Base-by-base conservation (phyloP, 2,888 invertebrate species). In the Camponotus fellah region DNA sequence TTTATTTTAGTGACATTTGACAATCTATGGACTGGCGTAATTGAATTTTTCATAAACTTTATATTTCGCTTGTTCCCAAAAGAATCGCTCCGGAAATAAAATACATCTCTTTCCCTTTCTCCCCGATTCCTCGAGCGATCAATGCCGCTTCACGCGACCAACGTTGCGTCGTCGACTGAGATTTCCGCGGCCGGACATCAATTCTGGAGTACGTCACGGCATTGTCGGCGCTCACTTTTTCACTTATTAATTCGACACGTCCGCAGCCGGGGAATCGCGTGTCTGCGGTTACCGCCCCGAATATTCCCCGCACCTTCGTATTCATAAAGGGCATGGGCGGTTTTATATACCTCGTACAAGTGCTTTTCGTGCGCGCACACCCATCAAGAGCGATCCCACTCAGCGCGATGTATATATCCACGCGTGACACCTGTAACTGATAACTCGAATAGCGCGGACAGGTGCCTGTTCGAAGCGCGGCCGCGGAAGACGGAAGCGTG, bases 271-370 rank as follows among this genome's bases (percentile, higher is more conserved):
- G 2, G 8, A 88, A 92, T 92, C 90, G 92, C 92, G 92, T 92
- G 92, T 89, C 77, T 86, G 86, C 85, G 88, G 85, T 85, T 77
- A 79, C 79, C 75, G 74, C 53, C 71, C 85, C 34, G 34, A 26
- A 49, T 60, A 60, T 32, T 34, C 77, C 65, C 68, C 12, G 84
- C 83, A 84, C 88, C 90, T 91, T 88, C 86, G 91, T 92, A 93
- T 94, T 93, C 93, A 92, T 93, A 94, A 94, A 94, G 93, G 93
- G 93, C 93, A 92, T n/a, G 8, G 93, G 92, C 92, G 91, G 89
- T 79, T 60, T 75, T 85, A 75, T 66, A 65, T 62, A 75, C 46
- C 60, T 84, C 79, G 43, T 43, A 43, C 81, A 69, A 83, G 81
- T 82, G 76, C 40, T 84, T 86, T 69, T 88, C 89, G 87, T 83